phyloP scores from a whole-genome alignment of 2,888 invertebrate genomes.

The Lampropteryx suffumata region DNA sequence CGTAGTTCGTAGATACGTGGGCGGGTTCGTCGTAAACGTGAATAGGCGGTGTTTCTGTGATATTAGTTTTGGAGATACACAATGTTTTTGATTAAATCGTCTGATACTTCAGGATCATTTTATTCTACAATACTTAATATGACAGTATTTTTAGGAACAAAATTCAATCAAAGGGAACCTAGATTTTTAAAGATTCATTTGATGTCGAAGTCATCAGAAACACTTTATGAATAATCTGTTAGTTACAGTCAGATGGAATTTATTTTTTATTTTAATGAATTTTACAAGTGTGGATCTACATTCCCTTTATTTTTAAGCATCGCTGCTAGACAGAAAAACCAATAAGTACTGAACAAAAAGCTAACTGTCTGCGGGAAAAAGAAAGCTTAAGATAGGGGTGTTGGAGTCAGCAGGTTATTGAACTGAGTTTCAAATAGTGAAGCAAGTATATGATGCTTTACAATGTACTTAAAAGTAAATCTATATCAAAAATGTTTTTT shows the following conservation, averaged over 20 bases:
- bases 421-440: neutral
- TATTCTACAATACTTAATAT: too few species aligned
- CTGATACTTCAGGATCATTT: neutral
- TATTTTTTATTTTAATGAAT: slow-evolving; percentile 7
- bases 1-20: slow-evolving; percentile 23
- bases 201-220: neutral
- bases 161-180: neutral
- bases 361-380: slow-evolving; percentile 11
- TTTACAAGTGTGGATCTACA: slow-evolving; percentile 4
- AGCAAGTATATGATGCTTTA: too few species aligned
- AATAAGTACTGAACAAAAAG: slow-evolving; percentile 14
- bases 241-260: slow-evolving; percentile 1
- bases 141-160: neutral
- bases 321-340: slow-evolving; percentile 11
- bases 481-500: too few species aligned
- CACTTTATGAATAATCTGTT: neutral
- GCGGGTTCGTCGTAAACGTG: slow-evolving; percentile 25
- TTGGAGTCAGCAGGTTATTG: slow-evolving; percentile 1
- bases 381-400: neutral
- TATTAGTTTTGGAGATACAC: neutral
- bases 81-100: neutral
- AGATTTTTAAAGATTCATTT: too few species aligned
- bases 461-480: too few species aligned
- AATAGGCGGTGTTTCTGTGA: slow-evolving; percentile 9
- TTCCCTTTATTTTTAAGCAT: slow-evolving; percentile 10